These are phyloP conservation scores for Tineola bisselliella DNA, from an alignment of 2,888 invertebrate species.

Conservation along the genomic window DNA sequence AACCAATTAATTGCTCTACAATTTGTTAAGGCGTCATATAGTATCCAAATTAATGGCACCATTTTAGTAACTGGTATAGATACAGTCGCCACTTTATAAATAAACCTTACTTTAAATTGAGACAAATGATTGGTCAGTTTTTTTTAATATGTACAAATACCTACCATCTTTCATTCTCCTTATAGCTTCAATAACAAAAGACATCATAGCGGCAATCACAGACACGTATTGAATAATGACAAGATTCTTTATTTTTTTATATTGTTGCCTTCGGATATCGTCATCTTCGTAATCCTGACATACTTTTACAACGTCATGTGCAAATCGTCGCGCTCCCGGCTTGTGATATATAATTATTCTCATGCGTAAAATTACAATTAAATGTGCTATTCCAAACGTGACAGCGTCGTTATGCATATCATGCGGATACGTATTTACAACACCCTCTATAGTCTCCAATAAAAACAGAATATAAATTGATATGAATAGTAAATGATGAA, in stretches of 20 bases:
- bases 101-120: no score
- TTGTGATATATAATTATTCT: neutral
- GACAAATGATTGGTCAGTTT: no score
- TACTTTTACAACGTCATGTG: slow-evolving; percentile 1
- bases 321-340: neutral
- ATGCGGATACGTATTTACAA: slow-evolving; percentile 5
- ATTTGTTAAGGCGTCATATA: no score
- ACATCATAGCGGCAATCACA: slow-evolving; percentile 37
- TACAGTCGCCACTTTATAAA: no score
- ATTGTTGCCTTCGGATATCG: slow-evolving; percentile 34
- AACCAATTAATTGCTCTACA: no score
- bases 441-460: neutral
- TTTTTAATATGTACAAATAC: neutral
- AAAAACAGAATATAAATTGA: neutral
- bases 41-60: no score
- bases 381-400: neutral
- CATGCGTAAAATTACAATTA: slow-evolving; percentile 8
- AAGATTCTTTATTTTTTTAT: slow-evolving; percentile 43
- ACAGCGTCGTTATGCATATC: slow-evolving; percentile 15
- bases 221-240: slow-evolving; percentile 31
- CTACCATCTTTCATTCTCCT: slow-evolving; percentile 38
- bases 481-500: neutral
- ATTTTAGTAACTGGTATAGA: no score
- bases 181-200: slow-evolving; percentile 45
- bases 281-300: slow-evolving; percentile 33